Conservation (phyloP, 2,888 invertebrate species). For the Calephelis perditalis region DNA sequence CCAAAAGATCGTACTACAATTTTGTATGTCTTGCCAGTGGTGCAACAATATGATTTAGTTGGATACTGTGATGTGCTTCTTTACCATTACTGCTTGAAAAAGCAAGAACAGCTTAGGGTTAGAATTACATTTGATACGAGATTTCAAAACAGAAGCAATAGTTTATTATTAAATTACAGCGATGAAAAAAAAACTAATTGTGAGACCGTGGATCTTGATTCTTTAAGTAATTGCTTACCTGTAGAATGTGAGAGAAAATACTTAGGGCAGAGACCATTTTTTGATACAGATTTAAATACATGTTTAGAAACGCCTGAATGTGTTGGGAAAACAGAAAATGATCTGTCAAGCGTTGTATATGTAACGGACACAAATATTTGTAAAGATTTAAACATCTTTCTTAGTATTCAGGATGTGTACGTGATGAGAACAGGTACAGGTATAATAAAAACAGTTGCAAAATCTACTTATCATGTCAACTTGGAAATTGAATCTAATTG, state of each 20-base stretch:
- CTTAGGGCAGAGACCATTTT: conserved; percentile 44
- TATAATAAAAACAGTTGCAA: conserved; percentile 29
- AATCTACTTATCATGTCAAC: conserved; percentile 24
- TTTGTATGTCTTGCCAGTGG: conserved; percentile 44
- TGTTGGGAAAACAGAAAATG: conserved; percentile 34
- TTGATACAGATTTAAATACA: conserved; percentile 34
- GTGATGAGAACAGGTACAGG: conserved; percentile 49
- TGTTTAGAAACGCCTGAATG: conserved; percentile 46
- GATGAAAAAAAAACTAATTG: conserved; percentile 36
- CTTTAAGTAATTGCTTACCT: conserved; percentile 46
- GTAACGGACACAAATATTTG: conserved; percentile 48
- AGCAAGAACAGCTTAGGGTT: conserved; percentile 31
- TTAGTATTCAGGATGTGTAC: conserved; percentile 49
- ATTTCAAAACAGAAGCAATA: conserved; percentile 28
- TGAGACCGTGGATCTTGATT: conserved; percentile 45
- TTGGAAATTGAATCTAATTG: conserved; percentile 47
- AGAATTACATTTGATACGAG: conserved; percentile 50
- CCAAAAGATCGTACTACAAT: conserved; percentile 45
- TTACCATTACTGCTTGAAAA: conserved; percentile 37
- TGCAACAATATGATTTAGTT: conserved; percentile 48
- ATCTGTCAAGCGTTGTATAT: conserved; percentile 49
- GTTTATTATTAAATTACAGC: conserved; percentile 35
- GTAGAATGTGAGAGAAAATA: conserved; percentile 57
- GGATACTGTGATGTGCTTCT: conserved; percentile 49
- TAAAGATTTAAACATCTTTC: conserved; percentile 45